Evolutionary conservation across 1,140 invertebrate species (phyloP).

Genomic region (Bathynomus jamesi): DNA sequence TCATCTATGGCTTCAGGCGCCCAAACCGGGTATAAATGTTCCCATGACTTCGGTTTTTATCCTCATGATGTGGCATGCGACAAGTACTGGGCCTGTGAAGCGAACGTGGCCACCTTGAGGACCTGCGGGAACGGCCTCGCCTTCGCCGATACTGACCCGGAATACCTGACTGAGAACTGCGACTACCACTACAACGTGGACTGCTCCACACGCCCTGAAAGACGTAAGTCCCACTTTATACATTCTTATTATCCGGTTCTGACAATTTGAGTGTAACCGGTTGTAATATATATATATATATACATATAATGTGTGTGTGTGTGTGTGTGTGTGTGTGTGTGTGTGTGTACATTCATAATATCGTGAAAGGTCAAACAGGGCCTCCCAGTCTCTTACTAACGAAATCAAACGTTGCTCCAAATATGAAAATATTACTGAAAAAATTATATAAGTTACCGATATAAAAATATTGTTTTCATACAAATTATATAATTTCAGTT

Average conservation of each 20-base stretch:
- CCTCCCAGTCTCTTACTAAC: too few relatives aligned
- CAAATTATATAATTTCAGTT: too few relatives aligned
- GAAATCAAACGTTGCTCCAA: too few relatives aligned
- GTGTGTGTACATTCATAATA: neutral
- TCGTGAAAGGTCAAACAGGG: neutral
- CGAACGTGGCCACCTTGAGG: constrained; percentile 75
- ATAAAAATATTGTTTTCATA: too few relatives aligned
- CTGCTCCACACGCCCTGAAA: constrained; percentile 64
- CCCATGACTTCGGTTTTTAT: constrained; percentile 86
- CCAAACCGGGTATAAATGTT: constrained; percentile 54
- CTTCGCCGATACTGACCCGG: constrained; percentile 77
- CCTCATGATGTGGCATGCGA: constrained; percentile 81
- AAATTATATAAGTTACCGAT: too few relatives aligned
- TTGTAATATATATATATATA: too few relatives aligned
- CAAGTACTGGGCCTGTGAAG: constrained; percentile 93
- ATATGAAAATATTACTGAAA: too few relatives aligned
- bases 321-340: neutral
- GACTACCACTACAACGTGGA: constrained; percentile 94
- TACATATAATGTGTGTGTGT: too few relatives aligned
- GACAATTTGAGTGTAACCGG: too few relatives aligned
- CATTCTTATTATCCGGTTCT: neutral
- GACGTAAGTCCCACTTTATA: constrained; percentile 17
- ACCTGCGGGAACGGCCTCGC: constrained; percentile 89
- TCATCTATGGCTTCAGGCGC: constrained; percentile 13
- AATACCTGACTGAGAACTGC: constrained; percentile 87